Evolutionary conservation across 2,113 vertebrate species (phyloP).

Genomic region (Numida meleagris): DNA sequence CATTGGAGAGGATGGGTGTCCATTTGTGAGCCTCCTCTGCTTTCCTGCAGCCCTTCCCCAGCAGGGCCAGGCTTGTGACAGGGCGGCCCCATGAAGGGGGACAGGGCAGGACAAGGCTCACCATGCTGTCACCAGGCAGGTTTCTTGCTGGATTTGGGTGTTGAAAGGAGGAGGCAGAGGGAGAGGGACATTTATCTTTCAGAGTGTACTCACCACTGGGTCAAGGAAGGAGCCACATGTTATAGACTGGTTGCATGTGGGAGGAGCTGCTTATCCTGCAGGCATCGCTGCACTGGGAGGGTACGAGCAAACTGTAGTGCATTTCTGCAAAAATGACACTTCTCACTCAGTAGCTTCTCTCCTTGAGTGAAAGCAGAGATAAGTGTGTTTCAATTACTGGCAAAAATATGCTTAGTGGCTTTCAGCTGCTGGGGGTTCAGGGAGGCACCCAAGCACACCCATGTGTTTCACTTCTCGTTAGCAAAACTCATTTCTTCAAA

Average conservation of each 20-base stretch:
- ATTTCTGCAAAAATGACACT: not conserved
- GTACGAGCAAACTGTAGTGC: not conserved
- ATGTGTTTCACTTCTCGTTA: accelerated
- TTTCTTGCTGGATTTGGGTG: not conserved
- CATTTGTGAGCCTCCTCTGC: accelerated
- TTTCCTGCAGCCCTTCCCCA: not conserved
- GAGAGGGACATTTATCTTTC: not conserved
- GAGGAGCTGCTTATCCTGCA: not conserved
- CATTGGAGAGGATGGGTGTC: accelerated
- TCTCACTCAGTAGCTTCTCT: not conserved
- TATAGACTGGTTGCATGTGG: accelerated
- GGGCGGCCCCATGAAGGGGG: accelerated
- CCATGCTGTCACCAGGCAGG: accelerated
- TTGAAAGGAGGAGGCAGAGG: not conserved
- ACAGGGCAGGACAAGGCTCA: not conserved
- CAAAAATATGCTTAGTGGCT: not conserved
- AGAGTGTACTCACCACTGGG: not conserved
- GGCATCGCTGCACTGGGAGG: accelerated
- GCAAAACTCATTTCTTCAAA: not conserved
- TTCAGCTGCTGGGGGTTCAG: not conserved
- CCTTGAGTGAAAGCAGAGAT: not conserved
- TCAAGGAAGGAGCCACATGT: not conserved
- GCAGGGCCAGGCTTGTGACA: not conserved
- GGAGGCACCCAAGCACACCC: not conserved
- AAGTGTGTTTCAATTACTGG: not conserved